Conservation (phyloP, 2,888 invertebrate species). For the Encarsia formosa region DNA sequence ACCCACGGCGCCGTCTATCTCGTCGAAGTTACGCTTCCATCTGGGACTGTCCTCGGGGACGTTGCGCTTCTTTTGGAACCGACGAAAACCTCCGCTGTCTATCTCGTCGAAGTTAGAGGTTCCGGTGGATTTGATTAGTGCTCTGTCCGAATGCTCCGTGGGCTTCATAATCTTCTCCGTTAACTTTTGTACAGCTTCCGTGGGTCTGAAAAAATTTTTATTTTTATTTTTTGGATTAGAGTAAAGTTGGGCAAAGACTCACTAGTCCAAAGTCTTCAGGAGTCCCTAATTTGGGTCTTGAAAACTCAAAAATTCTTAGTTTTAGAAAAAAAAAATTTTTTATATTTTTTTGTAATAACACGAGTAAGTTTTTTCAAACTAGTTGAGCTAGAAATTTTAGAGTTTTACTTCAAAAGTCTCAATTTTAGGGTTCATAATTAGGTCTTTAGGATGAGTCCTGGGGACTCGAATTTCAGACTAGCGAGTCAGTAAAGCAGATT, state of each 20-base stretch:
- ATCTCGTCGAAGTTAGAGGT: conserved; percentile 61
- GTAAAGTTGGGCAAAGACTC: no score
- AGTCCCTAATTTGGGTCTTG: no score
- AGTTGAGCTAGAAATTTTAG: no score
- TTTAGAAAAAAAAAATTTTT: background rate
- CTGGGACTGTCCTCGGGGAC: conserved; percentile 59
- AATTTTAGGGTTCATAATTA: no score
- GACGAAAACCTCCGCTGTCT: conserved; percentile 57
- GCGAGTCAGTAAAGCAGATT: no score
- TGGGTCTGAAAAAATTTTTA: no score
- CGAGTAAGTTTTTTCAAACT: background rate
- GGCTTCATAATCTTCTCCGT: conserved; percentile 15
- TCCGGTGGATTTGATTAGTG: no score
- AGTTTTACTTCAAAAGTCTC: no score
- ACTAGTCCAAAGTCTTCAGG: no score
- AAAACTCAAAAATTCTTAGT: background rate
- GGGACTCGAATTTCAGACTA: no score
- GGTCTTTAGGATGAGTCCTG: no score
- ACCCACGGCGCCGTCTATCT: conserved; percentile 63
- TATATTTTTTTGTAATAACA: background rate
- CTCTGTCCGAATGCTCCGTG: conserved; percentile 1
- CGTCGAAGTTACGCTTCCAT: conserved; percentile 60
- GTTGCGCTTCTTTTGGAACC: conserved; percentile 54
- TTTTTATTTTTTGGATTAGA: no score
- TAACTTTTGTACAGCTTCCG: background rate